Percentiles rank a stretch among this genome's conserved stretches.
Evolutionary conservation across 2,113 vertebrate genomes (phyloP).

Genomic region (Cochlearius cochlearius): DNA sequence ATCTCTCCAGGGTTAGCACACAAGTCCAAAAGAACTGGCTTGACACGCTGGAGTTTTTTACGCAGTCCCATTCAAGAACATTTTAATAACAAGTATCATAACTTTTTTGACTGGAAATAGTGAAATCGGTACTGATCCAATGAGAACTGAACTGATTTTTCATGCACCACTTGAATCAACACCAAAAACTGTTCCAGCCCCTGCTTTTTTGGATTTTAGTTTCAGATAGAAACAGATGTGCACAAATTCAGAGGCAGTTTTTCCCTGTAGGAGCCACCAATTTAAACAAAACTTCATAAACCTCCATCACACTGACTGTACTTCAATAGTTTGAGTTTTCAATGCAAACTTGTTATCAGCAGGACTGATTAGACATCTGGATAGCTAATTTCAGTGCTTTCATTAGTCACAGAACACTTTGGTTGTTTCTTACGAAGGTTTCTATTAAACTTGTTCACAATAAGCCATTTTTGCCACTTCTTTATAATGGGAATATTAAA

Average conservation of each 20-base stretch:
- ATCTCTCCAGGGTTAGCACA: not conserved
- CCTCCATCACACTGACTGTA: not conserved
- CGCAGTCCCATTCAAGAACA: not conserved
- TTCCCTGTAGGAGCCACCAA: not conserved
- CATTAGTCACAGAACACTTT: not conserved
- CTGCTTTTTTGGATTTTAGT: conserved; percentile 11
- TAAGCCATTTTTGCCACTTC: not conserved
- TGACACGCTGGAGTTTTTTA: not conserved
- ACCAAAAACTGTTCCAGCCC: conserved; percentile 1
- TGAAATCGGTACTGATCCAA: conserved; percentile 2
- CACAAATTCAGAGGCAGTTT: conserved; percentile 1
- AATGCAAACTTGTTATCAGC: not conserved
- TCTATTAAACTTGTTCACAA: not conserved
- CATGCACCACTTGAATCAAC: not conserved
- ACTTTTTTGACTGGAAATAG: conserved; percentile 13
- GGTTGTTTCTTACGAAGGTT: not conserved
- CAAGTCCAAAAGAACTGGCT: not conserved
- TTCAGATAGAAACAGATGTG: conserved; percentile 30
- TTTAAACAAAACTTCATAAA: not conserved
- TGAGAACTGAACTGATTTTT: conserved; percentile 20
- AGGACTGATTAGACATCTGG: not conserved
- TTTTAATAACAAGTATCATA: not conserved
- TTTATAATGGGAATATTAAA: not conserved
- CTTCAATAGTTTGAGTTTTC: not conserved
- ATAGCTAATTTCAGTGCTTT: not conserved